phyloP scores from a whole-genome alignment of 1,140 invertebrate genomes.

The Ostrea denselamellosa region DNA sequence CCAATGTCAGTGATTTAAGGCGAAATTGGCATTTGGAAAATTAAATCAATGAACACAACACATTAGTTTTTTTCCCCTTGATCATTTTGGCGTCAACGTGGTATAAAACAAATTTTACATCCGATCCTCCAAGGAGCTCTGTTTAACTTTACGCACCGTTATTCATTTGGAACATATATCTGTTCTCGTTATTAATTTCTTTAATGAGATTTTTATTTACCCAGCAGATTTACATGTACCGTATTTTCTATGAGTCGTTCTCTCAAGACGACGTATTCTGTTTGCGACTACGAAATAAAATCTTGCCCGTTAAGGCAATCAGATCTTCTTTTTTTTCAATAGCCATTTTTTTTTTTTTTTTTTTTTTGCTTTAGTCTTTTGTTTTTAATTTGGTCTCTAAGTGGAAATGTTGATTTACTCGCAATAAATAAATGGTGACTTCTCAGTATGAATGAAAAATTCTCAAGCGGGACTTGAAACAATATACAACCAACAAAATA shows the following conservation, averaged over 20 bases:
- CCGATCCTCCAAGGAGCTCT: not conserved
- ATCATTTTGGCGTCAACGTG: slow-evolving; percentile 5
- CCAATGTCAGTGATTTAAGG: not conserved
- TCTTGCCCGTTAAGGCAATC: no score
- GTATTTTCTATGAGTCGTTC: not conserved
- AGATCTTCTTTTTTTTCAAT: no score
- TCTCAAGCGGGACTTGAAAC: no score
- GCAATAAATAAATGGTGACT: no score
- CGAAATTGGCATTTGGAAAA: slow-evolving; percentile 21
- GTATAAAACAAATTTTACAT: slow-evolving; percentile 34
- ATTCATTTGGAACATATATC: not conserved
- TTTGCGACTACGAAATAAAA: not conserved
- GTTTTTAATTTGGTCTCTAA: no score
- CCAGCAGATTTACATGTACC: not conserved
- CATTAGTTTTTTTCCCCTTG: not conserved
- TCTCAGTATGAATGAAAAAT: no score
- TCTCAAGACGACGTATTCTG: not conserved
- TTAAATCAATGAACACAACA: slow-evolving; percentile 16
- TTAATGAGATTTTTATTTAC: slow-evolving; percentile 4
- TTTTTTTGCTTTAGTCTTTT: no score
- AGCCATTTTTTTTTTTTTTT: no score
- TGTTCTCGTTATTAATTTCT: slow-evolving; percentile 20
- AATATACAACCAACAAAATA: no score
- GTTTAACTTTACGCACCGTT: not conserved
- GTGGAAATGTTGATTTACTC: no score